Evolutionary conservation across 2,113 vertebrate genomes (phyloP), one percentile per base, ranked within the genome.

Genomic region (Capricornis sumatraensis): DNA sequence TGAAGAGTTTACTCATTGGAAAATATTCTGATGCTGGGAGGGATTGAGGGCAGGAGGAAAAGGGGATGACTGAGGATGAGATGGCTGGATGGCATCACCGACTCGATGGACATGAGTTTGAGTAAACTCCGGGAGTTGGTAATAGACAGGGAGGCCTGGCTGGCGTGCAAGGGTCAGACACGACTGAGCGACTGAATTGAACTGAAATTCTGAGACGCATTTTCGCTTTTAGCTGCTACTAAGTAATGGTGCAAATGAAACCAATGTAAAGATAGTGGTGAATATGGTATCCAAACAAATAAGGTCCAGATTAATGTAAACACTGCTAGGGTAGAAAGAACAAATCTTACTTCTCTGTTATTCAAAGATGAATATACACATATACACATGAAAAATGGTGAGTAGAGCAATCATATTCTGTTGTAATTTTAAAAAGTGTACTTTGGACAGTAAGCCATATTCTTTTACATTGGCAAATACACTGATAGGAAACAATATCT

Each of bases 281-380:
- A 96, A 96, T 76, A 58, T 10, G 21, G 36, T 58, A 74, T 93
- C 76, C 30, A 87, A 95, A 90, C 71, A 89, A 95, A 97, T 91
- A 52, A 92, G 60, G 78, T 17, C 28, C 62, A 96, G 87, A 90
- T 74, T 90, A 52, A 90, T 89, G 95, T 94, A 96, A 87, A 43
- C 23, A 87, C 67, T 76, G 6, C 13, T 52, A 74, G 23, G 17
- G 25, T 33, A 82, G 57, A 96, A 95, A 93, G 79, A 74, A 27
- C 8, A 88, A 90, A 82, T 78, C 33, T 91, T 52, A 94, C 23
- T 17, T 58, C 27, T 81, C 23, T n/a, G 5, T 91, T 85, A 60
- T 43, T 91, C 67, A 87, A 33, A 88, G 30, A 67, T 82, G 43
- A 95, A 28, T 40, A 67, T 45, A 43, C 2, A 89, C 6, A n/a